Conservation (phyloP, 2,113 vertebrate species). For the Thalassoma bifasciatum region DNA sequence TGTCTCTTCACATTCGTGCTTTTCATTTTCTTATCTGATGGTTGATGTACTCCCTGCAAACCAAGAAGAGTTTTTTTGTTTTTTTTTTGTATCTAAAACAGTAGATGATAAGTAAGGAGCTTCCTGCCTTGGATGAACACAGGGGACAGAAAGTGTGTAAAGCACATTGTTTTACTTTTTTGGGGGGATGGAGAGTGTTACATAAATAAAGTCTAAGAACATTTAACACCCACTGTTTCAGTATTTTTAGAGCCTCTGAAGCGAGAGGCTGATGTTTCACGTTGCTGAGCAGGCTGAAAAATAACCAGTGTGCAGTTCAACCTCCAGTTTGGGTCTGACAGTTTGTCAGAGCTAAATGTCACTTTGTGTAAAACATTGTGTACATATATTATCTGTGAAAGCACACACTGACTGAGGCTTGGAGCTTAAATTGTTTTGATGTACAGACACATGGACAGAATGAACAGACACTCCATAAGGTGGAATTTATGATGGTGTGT, state of each 20-base stretch:
- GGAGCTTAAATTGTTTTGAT: background rate
- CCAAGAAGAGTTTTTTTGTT: too few relatives aligned
- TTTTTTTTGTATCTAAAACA: too few relatives aligned
- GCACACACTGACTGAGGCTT: background rate
- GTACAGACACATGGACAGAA: background rate
- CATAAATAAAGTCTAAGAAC: background rate
- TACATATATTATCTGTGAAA: background rate
- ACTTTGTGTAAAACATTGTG: background rate
- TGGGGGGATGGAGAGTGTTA: background rate
- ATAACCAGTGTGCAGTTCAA: background rate
- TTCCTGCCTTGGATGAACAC: too few relatives aligned
- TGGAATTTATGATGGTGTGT: background rate
- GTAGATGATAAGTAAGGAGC: too few relatives aligned
- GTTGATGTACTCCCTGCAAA: too few relatives aligned
- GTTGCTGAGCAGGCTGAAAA: constrained; percentile 1
- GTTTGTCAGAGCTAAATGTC: background rate
- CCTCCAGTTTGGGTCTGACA: constrained; percentile 15
- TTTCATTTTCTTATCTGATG: too few relatives aligned
- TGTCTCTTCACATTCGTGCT: too few relatives aligned
- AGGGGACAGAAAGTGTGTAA: background rate
- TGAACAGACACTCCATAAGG: too few relatives aligned
- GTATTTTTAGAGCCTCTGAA: background rate
- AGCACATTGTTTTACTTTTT: background rate
- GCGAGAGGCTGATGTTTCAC: background rate
- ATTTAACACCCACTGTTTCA: background rate